Percentiles rank a stretch among this genome's conserved stretches.
Conservation (phyloP, 2,113 vertebrate species). For the Zeus faber region DNA sequence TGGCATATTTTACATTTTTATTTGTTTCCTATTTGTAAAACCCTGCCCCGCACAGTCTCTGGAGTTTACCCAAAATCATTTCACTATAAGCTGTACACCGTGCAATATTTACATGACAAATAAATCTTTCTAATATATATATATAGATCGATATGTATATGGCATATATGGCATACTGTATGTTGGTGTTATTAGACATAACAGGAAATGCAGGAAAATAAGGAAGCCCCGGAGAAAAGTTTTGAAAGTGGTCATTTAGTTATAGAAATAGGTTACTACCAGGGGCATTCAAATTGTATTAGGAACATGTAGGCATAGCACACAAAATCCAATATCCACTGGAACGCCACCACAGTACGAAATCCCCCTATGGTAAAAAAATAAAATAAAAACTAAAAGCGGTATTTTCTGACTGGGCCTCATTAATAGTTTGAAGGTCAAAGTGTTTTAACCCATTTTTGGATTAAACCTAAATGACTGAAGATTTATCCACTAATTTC, state of each 20-base stretch:
- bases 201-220: constrained; percentile 10
- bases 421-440: neutral
- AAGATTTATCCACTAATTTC: no score
- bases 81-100: no score
- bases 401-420: neutral
- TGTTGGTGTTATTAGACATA: no score
- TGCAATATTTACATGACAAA: no score
- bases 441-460: neutral
- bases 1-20: no score
- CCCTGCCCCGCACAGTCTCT: no score
- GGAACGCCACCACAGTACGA: constrained; percentile 8
- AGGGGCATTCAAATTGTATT: constrained; percentile 28
- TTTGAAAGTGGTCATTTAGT: constrained; percentile 5
- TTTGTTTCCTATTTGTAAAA: no score
- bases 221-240: constrained; percentile 8
- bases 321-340: constrained; percentile 27
- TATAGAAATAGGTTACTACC: constrained; percentile 34
- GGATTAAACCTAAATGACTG: no score
- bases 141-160: no score
- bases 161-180: no score
- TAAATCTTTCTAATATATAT: no score
- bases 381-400: constrained; percentile 16
- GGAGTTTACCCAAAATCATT: no score
- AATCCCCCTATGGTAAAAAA: constrained; percentile 3
- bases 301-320: constrained; percentile 25